A percentile compares a stretch with the other conserved stretches of the same genome.
phyloP scores from a whole-genome alignment of 1,140 invertebrate species.

The Oedothorax gibbosus region DNA sequence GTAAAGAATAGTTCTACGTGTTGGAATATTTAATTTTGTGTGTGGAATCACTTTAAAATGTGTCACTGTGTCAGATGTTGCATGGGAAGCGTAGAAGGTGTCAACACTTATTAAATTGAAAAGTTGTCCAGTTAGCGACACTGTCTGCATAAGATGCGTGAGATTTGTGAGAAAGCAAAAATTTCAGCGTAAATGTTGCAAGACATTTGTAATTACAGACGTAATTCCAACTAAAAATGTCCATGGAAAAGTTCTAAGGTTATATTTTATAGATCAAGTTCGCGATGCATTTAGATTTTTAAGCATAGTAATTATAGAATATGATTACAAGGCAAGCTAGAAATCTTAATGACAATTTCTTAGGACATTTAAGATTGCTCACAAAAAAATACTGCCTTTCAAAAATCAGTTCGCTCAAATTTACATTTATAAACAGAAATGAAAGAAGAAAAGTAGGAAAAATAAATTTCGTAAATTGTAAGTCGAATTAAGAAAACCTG shows the following conservation, averaged over 20 bases:
- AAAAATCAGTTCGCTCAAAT: too few species aligned
- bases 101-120: background rate
- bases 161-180: background rate
- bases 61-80: slow-evolving; percentile 34
- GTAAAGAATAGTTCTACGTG: background rate
- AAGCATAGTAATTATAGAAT: too few species aligned
- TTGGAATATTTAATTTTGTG: background rate
- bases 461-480: too few species aligned
- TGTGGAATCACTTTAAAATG: slow-evolving; percentile 4
- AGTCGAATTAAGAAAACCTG: too few species aligned
- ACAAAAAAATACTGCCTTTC: too few species aligned
- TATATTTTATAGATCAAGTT: too few species aligned
- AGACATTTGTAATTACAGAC: background rate
- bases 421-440: too few species aligned
- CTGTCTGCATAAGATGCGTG: background rate
- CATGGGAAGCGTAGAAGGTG: background rate
- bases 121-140: background rate
- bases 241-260: background rate
- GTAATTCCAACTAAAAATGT: background rate
- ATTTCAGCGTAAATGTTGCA: background rate
- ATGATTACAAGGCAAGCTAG: too few species aligned
- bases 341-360: too few species aligned
- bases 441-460: too few species aligned
- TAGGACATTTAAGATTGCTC: too few species aligned
- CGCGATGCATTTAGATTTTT: too few species aligned